Evolutionary conservation across 2,888 invertebrate species (phyloP).

Genomic region (Pollenia angustigena): DNA sequence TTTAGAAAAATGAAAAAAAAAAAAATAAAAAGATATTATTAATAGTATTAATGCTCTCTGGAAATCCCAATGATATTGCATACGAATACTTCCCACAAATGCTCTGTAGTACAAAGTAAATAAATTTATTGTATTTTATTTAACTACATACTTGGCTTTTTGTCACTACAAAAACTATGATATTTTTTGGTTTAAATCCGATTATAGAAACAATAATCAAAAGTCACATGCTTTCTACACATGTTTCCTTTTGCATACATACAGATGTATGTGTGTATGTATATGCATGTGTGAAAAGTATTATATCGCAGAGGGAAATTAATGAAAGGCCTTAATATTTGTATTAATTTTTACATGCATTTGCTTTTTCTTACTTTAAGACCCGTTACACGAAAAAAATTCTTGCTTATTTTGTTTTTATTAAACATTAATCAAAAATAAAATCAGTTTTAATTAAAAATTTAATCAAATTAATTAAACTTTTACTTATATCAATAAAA

Average conservation of each 20-base stretch:
- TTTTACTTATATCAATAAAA: too few species aligned
- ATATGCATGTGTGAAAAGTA: too few species aligned
- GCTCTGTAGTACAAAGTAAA: too few species aligned
- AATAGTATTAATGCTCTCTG: background rate
- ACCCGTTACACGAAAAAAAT: too few species aligned
- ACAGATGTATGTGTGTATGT: background rate
- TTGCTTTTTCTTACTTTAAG: too few species aligned
- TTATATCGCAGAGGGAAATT: too few species aligned
- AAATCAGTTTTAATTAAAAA: too few species aligned
- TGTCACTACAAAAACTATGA: constrained; percentile 22
- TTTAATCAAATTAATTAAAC: too few species aligned
- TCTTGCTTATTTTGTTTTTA: too few species aligned
- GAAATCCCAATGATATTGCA: background rate
- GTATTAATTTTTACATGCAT: too few species aligned
- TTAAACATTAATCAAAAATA: too few species aligned
- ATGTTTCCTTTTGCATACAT: constrained; percentile 31
- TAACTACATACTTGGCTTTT: constrained; percentile 8
- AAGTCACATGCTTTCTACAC: constrained; percentile 64
- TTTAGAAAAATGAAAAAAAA: background rate
- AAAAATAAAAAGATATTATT: background rate
- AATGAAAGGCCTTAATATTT: too few species aligned
- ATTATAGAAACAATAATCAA: constrained; percentile 64
- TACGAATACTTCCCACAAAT: background rate
- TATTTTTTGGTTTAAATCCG: constrained; percentile 55
- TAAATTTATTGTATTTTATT: background rate